Conservation (phyloP, 2,888 invertebrate species). For the Thymelicus lineola region DNA sequence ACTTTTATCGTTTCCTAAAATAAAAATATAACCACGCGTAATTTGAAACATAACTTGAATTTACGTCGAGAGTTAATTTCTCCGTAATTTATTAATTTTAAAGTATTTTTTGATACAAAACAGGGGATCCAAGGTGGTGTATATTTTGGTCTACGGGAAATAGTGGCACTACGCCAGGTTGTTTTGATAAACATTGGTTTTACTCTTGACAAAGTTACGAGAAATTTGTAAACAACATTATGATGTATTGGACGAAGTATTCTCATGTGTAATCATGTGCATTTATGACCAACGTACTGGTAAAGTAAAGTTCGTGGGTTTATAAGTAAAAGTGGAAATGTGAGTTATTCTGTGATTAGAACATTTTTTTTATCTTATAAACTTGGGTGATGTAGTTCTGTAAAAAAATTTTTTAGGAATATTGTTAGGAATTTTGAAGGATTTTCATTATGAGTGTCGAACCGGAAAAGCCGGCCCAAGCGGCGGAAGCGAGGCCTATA, state of each 20-base stretch:
- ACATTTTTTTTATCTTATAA: too few species aligned
- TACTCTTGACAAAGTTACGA: conserved; percentile 48
- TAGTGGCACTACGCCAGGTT: conserved; percentile 64
- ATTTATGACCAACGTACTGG: conserved; percentile 33
- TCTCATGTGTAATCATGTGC: conserved; percentile 17
- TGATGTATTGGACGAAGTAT: conserved; percentile 35
- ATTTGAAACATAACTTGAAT: not conserved
- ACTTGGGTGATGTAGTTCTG: not conserved
- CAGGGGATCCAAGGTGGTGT: conserved; percentile 62
- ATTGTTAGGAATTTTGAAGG: conserved; percentile 3
- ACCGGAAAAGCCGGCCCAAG: conserved; percentile 57
- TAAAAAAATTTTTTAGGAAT: conserved; percentile 19
- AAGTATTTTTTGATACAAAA: conserved; percentile 32
- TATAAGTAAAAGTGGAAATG: conserved; percentile 41
- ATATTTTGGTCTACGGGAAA: conserved; percentile 70
- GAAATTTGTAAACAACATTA: conserved; percentile 54
- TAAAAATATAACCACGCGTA: not conserved
- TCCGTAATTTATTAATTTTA: not conserved
- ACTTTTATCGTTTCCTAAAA: conserved; percentile 3
- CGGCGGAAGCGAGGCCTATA: conserved; percentile 53
- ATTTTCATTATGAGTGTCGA: conserved; percentile 53
- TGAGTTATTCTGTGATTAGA: conserved; percentile 5
- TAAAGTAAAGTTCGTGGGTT: conserved; percentile 22
- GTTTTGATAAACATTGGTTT: conserved; percentile 53
- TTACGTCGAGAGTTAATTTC: not conserved